phyloP scores from a whole-genome alignment of 2,888 invertebrate genomes.

The Philopedon plagiatum region DNA sequence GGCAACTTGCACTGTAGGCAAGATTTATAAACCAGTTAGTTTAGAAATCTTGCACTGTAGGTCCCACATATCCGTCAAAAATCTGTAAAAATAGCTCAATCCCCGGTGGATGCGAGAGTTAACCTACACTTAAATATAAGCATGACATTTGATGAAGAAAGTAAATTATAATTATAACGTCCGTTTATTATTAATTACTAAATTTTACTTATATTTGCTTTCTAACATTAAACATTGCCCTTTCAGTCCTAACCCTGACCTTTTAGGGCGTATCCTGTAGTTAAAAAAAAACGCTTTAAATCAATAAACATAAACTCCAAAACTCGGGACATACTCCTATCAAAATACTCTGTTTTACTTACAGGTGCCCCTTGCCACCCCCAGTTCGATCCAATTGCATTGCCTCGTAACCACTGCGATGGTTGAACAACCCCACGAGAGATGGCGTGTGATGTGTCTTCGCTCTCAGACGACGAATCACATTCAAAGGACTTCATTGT shows the following conservation, averaged over 20 bases:
- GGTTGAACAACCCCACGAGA: slow-evolving; percentile 65
- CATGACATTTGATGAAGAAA: no score
- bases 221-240: not conserved
- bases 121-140: no score
- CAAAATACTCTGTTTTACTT: slow-evolving; percentile 24
- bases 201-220: no score
- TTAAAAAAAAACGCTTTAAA: not conserved
- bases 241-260: not conserved
- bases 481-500: slow-evolving; percentile 69
- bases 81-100: no score
- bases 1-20: no score
- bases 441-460: slow-evolving; percentile 67
- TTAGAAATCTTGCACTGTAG: no score
- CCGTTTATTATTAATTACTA: no score
- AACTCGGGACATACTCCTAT: no score
- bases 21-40: no score
- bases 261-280: slow-evolving; percentile 15
- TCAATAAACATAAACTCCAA: slow-evolving; percentile 6
- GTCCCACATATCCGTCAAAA: no score
- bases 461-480: slow-evolving; percentile 68
- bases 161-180: no score
- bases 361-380: slow-evolving; percentile 65
- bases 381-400: slow-evolving; percentile 62
- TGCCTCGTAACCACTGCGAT: slow-evolving; percentile 65
- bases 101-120: no score